Conservation (phyloP, 1,140 invertebrate genomes). For the Harpegnathos saltator region DNA sequence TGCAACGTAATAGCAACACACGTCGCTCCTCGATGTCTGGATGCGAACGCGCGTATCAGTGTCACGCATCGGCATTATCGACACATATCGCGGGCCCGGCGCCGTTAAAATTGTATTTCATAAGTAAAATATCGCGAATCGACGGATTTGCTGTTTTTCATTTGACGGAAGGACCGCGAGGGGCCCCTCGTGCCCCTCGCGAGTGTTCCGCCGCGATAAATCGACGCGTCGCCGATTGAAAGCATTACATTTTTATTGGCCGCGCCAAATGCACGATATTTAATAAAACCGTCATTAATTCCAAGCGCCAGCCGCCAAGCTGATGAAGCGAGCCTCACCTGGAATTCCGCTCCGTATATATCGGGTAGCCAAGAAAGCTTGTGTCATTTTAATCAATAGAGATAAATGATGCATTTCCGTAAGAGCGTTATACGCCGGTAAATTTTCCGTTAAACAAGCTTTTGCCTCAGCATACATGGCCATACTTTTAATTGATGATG, state of each 20-base stretch:
- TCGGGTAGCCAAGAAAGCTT: too few species aligned
- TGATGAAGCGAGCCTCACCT: slow-evolving; percentile 6
- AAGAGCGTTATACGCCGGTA: too few species aligned
- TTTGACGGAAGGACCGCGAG: slow-evolving; percentile 42
- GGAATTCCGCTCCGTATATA: slow-evolving; percentile 21
- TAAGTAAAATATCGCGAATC: slow-evolving; percentile 50
- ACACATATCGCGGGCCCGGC: slow-evolving; percentile 26
- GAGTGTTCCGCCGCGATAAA: slow-evolving; percentile 57
- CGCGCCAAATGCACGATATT: slow-evolving; percentile 34
- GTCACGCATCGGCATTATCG: slow-evolving; percentile 45
- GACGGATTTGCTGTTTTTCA: slow-evolving; percentile 54
- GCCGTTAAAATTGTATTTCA: slow-evolving; percentile 51
- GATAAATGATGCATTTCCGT: too few species aligned
- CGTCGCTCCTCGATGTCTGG: too few species aligned
- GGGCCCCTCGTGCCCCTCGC: not conserved
- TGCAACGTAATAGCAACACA: too few species aligned
- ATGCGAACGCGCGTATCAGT: not conserved
- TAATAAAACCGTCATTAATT: slow-evolving; percentile 62
- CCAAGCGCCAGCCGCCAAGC: slow-evolving; percentile 7
- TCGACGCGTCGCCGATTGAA: slow-evolving; percentile 50
- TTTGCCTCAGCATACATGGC: too few species aligned
- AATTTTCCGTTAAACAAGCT: too few species aligned
- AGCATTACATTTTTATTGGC: slow-evolving; percentile 58
- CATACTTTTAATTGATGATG: too few species aligned
- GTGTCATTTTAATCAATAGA: too few species aligned